Conservation (phyloP, 1,140 invertebrate genomes). For the Camponotus pennsylvanicus region DNA sequence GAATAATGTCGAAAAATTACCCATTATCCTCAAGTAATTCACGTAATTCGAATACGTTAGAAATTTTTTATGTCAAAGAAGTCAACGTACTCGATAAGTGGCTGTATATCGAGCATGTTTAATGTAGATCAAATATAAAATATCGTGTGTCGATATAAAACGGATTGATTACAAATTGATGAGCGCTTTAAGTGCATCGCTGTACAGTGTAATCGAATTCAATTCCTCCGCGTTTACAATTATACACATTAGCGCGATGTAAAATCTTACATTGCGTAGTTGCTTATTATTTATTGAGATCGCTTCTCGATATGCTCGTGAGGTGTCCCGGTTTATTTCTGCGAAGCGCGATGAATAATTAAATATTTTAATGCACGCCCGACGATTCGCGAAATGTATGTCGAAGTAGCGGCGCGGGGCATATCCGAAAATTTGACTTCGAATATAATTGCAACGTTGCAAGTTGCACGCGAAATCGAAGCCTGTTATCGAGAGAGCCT, state of each 20-base stretch:
- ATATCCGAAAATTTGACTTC: constrained; percentile 13
- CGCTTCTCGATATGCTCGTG: not conserved
- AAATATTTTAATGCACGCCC: not conserved
- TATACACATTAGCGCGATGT: not conserved
- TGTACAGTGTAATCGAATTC: constrained; percentile 34
- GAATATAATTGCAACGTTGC: constrained; percentile 53
- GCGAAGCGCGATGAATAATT: constrained; percentile 1
- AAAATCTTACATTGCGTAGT: not conserved
- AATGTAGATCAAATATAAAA: constrained; percentile 43
- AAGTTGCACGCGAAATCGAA: constrained; percentile 38
- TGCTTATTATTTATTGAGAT: not conserved
- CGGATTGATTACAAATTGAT: constrained; percentile 50
- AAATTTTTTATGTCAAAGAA: not conserved
- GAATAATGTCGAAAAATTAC: constrained; percentile 61
- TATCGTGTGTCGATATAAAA: constrained; percentile 40
- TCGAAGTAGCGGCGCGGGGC: not conserved
- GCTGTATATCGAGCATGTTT: constrained; percentile 36
- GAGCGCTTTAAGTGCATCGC: not conserved
- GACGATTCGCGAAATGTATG: constrained; percentile 1
- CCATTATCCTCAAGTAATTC: constrained; percentile 19
- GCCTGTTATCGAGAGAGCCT: constrained; percentile 54
- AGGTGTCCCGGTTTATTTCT: not conserved
- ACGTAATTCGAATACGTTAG: constrained; percentile 33
- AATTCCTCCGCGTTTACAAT: not conserved
- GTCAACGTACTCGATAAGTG: constrained; percentile 44